phyloP scores from a whole-genome alignment of 2,888 invertebrate genomes.

The Coenonympha arcania region DNA sequence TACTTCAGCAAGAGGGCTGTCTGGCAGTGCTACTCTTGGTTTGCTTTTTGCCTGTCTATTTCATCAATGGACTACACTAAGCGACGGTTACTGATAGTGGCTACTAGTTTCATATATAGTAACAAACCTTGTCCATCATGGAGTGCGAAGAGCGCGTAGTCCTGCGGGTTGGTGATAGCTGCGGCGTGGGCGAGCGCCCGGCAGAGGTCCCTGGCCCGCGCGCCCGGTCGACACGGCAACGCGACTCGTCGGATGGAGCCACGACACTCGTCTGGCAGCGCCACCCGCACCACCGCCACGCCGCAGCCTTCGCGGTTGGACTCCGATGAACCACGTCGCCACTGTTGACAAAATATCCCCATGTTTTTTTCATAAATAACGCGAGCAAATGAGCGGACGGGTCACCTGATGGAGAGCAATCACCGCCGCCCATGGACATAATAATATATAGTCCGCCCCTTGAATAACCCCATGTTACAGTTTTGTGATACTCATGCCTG shows the following conservation, averaged over 20 bases:
- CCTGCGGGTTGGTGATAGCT: constrained; percentile 95
- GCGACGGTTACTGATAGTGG: no score
- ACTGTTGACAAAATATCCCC: constrained; percentile 38
- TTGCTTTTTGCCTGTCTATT: no score
- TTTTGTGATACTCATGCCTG: no score
- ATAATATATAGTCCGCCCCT: no score
- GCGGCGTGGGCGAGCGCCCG: constrained; percentile 96
- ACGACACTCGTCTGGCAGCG: constrained; percentile 94
- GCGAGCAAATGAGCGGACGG: no score
- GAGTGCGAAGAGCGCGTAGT: constrained; percentile 92
- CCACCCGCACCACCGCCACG: constrained; percentile 84
- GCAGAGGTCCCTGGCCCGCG: constrained; percentile 93
- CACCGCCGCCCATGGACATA: no score
- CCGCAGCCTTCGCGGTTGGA: constrained; percentile 40
- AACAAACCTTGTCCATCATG: constrained; percentile 89
- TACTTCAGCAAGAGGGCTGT: no score
- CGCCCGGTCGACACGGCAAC: constrained; percentile 93
- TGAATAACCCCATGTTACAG: no score
- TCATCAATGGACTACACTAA: no score
- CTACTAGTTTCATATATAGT: neutral
- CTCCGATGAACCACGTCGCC: constrained; percentile 70
- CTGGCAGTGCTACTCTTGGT: no score
- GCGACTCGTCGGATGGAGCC: constrained; percentile 94
- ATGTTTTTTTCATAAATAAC: no score
- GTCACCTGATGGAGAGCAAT: no score